Evolutionary conservation across 2,888 invertebrate genomes (phyloP).

Genomic region (Andricus curvator): DNA sequence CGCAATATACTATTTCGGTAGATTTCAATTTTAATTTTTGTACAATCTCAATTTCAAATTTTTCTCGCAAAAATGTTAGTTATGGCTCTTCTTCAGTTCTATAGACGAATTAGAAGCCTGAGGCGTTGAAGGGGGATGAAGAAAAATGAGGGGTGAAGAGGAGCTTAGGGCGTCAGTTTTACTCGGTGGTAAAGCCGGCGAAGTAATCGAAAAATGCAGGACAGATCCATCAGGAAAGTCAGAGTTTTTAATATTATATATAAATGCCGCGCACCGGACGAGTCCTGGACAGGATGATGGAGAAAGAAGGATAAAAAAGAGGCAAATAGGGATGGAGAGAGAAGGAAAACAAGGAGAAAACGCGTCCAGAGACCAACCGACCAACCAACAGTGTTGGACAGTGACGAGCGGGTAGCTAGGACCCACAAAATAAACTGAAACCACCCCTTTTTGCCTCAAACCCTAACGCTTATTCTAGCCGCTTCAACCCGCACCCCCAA

Average conservation of each 20-base stretch:
- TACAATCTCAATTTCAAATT: background rate
- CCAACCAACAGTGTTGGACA: conserved; percentile 68
- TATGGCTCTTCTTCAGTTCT: background rate
- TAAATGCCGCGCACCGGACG: conserved; percentile 20
- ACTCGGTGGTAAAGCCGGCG: conserved; percentile 23
- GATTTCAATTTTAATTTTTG: background rate
- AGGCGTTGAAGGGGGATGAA: conserved; percentile 36
- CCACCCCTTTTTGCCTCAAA: conserved; percentile 56
- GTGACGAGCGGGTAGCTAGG: conserved; percentile 73
- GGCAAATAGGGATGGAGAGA: conserved; percentile 42
- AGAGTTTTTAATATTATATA: conserved; percentile 59
- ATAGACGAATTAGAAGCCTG: background rate
- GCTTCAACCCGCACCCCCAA: conserved; percentile 46
- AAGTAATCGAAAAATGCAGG: conserved; percentile 56
- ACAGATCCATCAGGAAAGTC: conserved; percentile 57
- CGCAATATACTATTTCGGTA: too few species aligned
- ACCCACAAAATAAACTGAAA: conserved; percentile 76
- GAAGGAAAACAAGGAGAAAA: conserved; percentile 37
- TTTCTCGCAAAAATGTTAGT: background rate
- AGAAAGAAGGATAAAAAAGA: conserved; percentile 49
- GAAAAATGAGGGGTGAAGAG: conserved; percentile 48
- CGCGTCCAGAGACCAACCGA: conserved; percentile 52
- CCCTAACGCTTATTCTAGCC: conserved; percentile 61
- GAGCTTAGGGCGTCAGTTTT: conserved; percentile 15
- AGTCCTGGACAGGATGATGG: conserved; percentile 13